A percentile compares a stretch with the other conserved stretches of the same genome.
phyloP scores from a whole-genome alignment of 1,140 invertebrate genomes.

The Panagrolaimus sp. region DNA sequence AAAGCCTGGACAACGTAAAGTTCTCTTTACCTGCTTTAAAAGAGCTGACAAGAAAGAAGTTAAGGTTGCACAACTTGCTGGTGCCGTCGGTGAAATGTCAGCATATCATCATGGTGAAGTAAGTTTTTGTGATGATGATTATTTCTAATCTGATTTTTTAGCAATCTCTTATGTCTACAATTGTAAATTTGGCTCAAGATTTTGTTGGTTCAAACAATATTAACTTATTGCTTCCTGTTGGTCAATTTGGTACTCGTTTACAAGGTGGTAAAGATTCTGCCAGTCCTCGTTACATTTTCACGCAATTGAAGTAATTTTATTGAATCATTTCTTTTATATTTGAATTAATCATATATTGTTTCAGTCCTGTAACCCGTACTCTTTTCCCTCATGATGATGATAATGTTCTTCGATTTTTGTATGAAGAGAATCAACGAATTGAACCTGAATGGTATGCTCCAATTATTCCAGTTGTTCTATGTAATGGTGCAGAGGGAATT shows the following conservation, averaged over 20 bases:
- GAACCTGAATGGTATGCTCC: slow-evolving; percentile 82
- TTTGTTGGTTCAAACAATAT: slow-evolving; percentile 97
- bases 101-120: slow-evolving; percentile 97
- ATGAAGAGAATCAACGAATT: slow-evolving; percentile 88
- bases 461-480: slow-evolving; percentile 89
- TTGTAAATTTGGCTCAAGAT: slow-evolving; percentile 95
- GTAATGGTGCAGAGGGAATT: slow-evolving; percentile 95
- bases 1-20: slow-evolving; percentile 89
- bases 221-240: slow-evolving; percentile 85
- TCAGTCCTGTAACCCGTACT: slow-evolving; percentile 70
- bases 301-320: slow-evolving; percentile 71
- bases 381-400: slow-evolving; percentile 87
- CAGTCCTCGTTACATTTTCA: slow-evolving; percentile 97
- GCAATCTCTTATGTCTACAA: slow-evolving; percentile 83
- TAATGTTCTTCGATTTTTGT: slow-evolving; percentile 76
- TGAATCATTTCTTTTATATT: background rate
- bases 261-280: slow-evolving; percentile 92
- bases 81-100: slow-evolving; percentile 90
- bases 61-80: slow-evolving; percentile 94
- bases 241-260: slow-evolving; percentile 77
- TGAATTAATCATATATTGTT: background rate
- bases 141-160: slow-evolving; percentile 21
- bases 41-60: slow-evolving; percentile 91
- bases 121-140: slow-evolving; percentile 3
- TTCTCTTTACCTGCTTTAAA: slow-evolving; percentile 90